These are phyloP conservation scores for Neoaliturus tenellus DNA, from an alignment of 2,888 invertebrate genomes.

Conservation along the genomic window DNA sequence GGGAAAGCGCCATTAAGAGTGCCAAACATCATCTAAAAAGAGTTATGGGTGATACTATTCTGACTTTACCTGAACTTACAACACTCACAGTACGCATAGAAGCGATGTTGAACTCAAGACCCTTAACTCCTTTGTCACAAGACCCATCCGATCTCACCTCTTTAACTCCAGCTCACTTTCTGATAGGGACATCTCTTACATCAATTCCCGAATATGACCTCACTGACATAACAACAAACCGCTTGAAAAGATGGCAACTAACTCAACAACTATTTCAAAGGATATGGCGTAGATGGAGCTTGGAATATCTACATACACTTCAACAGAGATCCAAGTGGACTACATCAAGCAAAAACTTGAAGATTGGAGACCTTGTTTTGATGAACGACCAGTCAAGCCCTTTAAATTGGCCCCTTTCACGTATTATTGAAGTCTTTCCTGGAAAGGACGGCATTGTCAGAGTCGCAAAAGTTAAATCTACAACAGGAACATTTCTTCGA, in stretches of 20 bases:
- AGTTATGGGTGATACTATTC: constrained; percentile 59
- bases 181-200: constrained; percentile 65
- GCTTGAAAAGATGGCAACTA: too few species aligned
- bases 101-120: constrained; percentile 67
- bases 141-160: constrained; percentile 63
- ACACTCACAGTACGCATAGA: constrained; percentile 67
- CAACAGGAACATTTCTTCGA: too few species aligned
- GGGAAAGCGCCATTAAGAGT: constrained; percentile 69
- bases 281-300: constrained; percentile 66
- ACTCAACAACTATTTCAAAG: constrained; percentile 66
- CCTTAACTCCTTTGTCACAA: constrained; percentile 65
- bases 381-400: constrained; percentile 65
- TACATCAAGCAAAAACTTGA: constrained; percentile 52
- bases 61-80: constrained; percentile 68
- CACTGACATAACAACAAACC: too few species aligned
- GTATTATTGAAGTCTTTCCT: constrained; percentile 64
- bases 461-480: too few species aligned
- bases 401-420: constrained; percentile 66
- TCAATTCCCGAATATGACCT: constrained; percentile 66
- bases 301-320: constrained; percentile 66
- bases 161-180: constrained; percentile 69
- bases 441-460: constrained; percentile 66
- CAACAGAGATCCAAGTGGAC: constrained; percentile 67
- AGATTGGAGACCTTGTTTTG: constrained; percentile 65
- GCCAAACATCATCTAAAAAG: constrained; percentile 67